A percentile compares a stretch with the other conserved stretches of the same genome.
Conservation (phyloP, 2,797 vertebrate species). For the Petrocephalus sullivani region DNA sequence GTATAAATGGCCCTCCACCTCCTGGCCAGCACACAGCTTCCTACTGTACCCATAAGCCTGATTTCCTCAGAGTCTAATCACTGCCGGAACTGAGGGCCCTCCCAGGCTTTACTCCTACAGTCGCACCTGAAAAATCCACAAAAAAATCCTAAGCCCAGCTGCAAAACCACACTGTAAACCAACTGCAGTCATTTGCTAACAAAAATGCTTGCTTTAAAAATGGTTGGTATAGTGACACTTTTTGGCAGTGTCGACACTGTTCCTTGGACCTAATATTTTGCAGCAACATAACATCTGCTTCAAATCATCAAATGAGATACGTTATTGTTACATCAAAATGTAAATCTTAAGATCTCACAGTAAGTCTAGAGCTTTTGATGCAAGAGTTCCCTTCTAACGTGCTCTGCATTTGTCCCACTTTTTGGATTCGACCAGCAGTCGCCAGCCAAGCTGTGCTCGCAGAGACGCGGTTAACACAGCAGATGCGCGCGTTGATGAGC, state of each 20-base stretch:
- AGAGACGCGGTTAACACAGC: conserved; percentile 2
- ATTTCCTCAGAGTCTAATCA: neutral
- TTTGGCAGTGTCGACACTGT: neutral
- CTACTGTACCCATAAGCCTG: neutral
- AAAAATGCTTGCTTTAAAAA: neutral
- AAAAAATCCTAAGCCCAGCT: neutral
- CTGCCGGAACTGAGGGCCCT: neutral
- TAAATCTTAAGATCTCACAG: neutral
- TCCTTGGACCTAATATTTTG: neutral
- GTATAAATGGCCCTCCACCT: neutral
- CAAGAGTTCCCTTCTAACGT: neutral
- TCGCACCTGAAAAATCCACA: neutral
- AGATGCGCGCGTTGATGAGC: neutral
- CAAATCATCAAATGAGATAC: neutral
- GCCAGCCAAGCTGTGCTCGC: neutral
- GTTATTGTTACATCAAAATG: neutral
- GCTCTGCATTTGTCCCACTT: neutral
- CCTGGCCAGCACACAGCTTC: neutral
- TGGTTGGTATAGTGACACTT: neutral
- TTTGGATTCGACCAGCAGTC: neutral
- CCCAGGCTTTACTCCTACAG: neutral
- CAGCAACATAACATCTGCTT: neutral
- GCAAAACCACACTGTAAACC: neutral
- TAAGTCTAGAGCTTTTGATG: neutral
- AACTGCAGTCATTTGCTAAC: conserved; percentile 11